Conservation (phyloP, 2,888 invertebrate species). For the Elmis aenea region DNA sequence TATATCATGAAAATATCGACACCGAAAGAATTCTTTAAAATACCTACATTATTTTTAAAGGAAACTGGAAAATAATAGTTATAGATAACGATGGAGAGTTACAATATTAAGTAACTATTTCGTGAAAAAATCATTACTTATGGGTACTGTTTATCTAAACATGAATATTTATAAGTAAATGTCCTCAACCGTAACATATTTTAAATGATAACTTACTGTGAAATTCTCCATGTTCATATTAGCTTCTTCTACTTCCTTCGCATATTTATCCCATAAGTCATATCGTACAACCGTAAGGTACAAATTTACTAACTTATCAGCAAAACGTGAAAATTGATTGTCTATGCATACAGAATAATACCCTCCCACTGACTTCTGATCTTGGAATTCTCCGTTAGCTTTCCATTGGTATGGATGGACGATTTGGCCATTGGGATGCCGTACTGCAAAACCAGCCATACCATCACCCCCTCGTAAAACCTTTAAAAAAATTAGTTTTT, state of each 20-base stretch:
- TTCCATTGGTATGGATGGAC: slow-evolving; percentile 90
- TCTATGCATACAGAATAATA: slow-evolving; percentile 90
- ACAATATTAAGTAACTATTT: too few relatives aligned
- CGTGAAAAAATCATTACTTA: too few relatives aligned
- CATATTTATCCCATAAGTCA: slow-evolving; percentile 89
- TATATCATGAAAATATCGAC: too few relatives aligned
- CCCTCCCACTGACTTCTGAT: slow-evolving; percentile 73
- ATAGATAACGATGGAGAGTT: too few relatives aligned
- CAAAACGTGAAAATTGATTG: slow-evolving; percentile 89
- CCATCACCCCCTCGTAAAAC: slow-evolving; percentile 90
- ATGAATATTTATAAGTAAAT: too few relatives aligned
- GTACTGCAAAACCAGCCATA: slow-evolving; percentile 87
- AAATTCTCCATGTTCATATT: slow-evolving; percentile 87
- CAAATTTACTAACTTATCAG: slow-evolving; percentile 82
- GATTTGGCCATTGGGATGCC: slow-evolving; percentile 77
- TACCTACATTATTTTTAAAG: too few relatives aligned
- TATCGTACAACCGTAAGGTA: slow-evolving; percentile 89
- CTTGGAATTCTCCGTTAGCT: slow-evolving; percentile 84
- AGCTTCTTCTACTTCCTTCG: slow-evolving; percentile 81
- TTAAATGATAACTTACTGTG: slow-evolving; percentile 79
- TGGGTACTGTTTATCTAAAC: too few relatives aligned
- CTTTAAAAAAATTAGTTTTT: slow-evolving; percentile 47
- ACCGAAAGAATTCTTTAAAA: too few relatives aligned
- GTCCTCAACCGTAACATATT: too few relatives aligned
- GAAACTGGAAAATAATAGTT: too few relatives aligned